Percentiles rank a stretch among this genome's conserved stretches.
These are phyloP conservation scores for Glaucomys volans DNA, from an alignment of 2,113 vertebrate genomes.

Conservation along the genomic window DNA sequence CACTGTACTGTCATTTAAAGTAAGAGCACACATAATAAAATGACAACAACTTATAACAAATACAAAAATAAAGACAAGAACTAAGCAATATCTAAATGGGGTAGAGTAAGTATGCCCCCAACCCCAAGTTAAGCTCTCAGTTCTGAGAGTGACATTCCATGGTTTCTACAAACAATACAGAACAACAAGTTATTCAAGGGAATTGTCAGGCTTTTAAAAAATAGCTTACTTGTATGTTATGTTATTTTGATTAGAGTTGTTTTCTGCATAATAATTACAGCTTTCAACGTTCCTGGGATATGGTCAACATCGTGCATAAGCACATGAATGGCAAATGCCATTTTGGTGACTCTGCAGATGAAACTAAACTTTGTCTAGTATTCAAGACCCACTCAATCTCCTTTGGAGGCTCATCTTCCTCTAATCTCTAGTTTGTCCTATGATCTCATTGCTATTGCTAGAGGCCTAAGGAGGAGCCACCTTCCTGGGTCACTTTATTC, in stretches of 20 bases:
- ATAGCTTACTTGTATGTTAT: not conserved
- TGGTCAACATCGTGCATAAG: not conserved
- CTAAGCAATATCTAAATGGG: not conserved
- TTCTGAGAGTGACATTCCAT: not conserved
- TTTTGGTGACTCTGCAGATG: not conserved
- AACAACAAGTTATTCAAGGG: not conserved
- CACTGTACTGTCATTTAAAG: not conserved
- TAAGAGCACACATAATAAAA: not conserved
- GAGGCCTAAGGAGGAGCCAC: not conserved
- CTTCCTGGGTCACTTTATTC: not conserved
- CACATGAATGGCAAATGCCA: not conserved
- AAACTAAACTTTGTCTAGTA: not conserved
- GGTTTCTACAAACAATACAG: not conserved
- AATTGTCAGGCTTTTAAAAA: not conserved
- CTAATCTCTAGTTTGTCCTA: not conserved
- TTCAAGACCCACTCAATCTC: not conserved
- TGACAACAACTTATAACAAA: not conserved
- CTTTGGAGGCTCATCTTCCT: not conserved
- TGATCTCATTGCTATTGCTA: not conserved
- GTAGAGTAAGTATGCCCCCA: not conserved
- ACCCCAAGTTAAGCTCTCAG: not conserved
- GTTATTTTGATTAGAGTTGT: not conserved
- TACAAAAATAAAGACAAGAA: constrained; percentile 11
- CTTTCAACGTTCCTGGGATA: not conserved
- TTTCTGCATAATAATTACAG: not conserved